phyloP scores from a whole-genome alignment of 1,140 invertebrate species.

The Sycophaga agraensis region DNA sequence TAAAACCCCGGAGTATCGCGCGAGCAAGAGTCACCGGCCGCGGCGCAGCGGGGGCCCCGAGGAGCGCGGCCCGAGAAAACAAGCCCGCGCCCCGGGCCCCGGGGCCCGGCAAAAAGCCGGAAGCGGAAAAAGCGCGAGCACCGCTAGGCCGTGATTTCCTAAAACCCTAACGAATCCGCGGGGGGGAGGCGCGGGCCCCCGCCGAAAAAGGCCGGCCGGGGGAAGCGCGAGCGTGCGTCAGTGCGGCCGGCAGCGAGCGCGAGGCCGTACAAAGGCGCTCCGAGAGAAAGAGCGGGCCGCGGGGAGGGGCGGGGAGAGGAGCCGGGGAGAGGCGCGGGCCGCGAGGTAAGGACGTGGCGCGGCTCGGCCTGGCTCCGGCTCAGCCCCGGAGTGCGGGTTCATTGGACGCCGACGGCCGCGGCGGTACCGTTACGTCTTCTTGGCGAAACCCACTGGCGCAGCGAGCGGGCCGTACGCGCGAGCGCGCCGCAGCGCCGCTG shows the following conservation, averaged over 20 bases:
- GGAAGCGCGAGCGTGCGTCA: too few relatives aligned
- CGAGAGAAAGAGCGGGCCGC: too few relatives aligned
- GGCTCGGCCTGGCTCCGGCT: background rate
- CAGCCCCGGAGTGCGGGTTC: constrained; percentile 25
- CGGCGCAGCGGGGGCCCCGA: too few relatives aligned
- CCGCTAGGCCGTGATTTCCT: background rate
- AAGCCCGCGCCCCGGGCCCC: too few relatives aligned
- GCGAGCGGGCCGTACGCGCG: background rate
- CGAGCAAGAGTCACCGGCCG: background rate
- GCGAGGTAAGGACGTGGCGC: constrained; percentile 10
- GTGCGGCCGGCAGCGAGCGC: too few relatives aligned
- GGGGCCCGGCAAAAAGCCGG: too few relatives aligned
- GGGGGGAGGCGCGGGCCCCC: too few relatives aligned
- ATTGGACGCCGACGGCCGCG: constrained; percentile 33
- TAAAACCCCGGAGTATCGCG: constrained; percentile 9
- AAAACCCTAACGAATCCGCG: background rate
- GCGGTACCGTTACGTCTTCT: constrained; percentile 29
- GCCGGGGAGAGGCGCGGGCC: too few relatives aligned
- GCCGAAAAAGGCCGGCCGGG: too few relatives aligned
- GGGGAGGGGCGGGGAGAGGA: background rate
- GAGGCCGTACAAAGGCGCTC: too few relatives aligned
- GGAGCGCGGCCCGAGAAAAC: too few relatives aligned
- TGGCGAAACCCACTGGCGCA: constrained; percentile 22
- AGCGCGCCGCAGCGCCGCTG: background rate
- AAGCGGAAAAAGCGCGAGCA: background rate